Percentiles rank a stretch among this genome's conserved stretches.
Evolutionary conservation across 2,888 invertebrate species (phyloP).

Genomic region (Ormia ochracea): DNA sequence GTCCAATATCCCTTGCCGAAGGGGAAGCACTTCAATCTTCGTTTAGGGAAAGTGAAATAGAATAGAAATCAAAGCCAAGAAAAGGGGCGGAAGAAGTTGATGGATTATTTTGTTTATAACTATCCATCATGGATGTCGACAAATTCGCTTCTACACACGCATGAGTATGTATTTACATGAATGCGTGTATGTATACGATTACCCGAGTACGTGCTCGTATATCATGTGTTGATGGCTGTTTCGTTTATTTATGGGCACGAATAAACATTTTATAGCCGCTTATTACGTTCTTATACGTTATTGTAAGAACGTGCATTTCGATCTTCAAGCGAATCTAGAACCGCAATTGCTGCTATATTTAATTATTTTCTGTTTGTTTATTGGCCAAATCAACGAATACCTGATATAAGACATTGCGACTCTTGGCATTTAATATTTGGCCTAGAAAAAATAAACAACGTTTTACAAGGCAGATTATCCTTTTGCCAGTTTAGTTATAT

Average conservation of each 20-base stretch:
- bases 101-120: not conserved
- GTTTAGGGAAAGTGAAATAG: not conserved
- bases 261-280: not conserved
- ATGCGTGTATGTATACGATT: too few species aligned
- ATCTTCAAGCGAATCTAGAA: not conserved
- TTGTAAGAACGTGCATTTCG: not conserved
- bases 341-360: not conserved
- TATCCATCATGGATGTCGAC: not conserved
- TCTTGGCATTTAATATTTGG: too few species aligned
- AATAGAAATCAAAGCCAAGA: not conserved
- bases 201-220: too few species aligned
- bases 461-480: too few species aligned
- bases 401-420: too few species aligned
- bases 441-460: too few species aligned
- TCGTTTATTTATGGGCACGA: not conserved
- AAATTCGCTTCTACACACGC: not conserved
- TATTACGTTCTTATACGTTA: not conserved
- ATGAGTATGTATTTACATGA: too few species aligned
- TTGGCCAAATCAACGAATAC: too few species aligned
- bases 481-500: too few species aligned
- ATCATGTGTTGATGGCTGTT: too few species aligned
- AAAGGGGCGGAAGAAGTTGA: not conserved
- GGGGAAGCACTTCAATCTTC: conserved; percentile 14
- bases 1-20: conserved; percentile 28
- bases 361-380: too few species aligned